Conservation (phyloP, 64 coral and sea anemone genomes). For the Platygyra sinensis region DNA sequence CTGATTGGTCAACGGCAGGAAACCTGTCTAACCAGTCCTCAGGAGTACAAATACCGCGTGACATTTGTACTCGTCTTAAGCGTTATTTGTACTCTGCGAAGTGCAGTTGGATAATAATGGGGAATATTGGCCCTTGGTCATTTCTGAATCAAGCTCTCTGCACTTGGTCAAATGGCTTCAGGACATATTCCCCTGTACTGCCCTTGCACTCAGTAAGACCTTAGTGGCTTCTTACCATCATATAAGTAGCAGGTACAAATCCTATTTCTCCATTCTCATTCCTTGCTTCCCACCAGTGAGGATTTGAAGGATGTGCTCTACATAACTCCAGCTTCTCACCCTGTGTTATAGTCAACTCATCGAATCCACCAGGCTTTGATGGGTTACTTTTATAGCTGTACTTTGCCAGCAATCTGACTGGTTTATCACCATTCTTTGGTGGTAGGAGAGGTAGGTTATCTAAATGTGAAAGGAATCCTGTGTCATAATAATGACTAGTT, state of each 20-base stretch:
- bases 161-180: no score
- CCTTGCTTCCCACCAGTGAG: conserved; percentile 90
- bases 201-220: no score
- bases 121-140: no score
- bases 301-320: conserved; percentile 65
- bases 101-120: no score
- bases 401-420: conserved; percentile 71
- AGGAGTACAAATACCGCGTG: no score
- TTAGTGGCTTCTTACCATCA: conserved; percentile 65
- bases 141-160: no score
- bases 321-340: conserved; percentile 79
- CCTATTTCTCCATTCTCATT: conserved; percentile 56
- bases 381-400: conserved; percentile 86
- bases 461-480: background rate
- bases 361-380: conserved; percentile 86
- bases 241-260: conserved; percentile 86
- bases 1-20: no score
- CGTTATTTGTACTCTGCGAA: no score
- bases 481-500: background rate
- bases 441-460: conserved; percentile 26
- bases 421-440: conserved; percentile 48
- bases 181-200: no score
- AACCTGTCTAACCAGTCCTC: no score
- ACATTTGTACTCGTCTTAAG: no score
- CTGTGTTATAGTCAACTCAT: conserved; percentile 80